Base-by-base conservation (phyloP, 2,888 invertebrate genomes). In the Noctua fimbriata region DNA sequence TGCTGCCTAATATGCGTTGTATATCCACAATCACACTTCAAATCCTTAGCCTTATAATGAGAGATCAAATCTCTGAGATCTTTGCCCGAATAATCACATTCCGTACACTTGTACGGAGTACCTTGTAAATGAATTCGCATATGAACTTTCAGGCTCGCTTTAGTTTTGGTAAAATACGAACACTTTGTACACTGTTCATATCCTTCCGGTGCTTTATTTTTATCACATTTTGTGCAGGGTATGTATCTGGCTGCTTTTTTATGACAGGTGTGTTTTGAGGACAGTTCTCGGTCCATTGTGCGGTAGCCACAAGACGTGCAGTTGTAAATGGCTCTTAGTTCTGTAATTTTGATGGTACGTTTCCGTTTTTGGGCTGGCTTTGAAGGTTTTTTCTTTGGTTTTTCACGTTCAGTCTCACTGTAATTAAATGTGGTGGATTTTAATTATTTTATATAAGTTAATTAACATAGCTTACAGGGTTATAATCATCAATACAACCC, bases 301-400 rank as follows among this genome's bases (percentile, higher is more conserved):
- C 84, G 81, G 71, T 70, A 88, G 0, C 86, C 89, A 0, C 88
- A 88, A 0, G 28, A 10, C 14, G 47, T 86, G 44, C 88, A 88
- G 12, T 89, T 88, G 71, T 87, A 88, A 10, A 88, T 44, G 0
- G 89, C 88, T 69, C 60, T 78, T 3, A 88, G 49, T 74, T 89
- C 75, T 1, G 82, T 87, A 9, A 88, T 88, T 78, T 86, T 87
- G 3, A 89, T n/a, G 3, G 6, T 36, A 0, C 60, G 55, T n/a
- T 75, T 44, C 0, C 41, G 49, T 21, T 63, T 74, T n/a, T 41
- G 21, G 2, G 21, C 7, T 10, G 41, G 69, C 16, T 71, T 78
- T 3, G 21, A 7, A 16, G 18, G 36, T 67, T 28, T 60, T 5
- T 58, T 66, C 58, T 83, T 69, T 69, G 36, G 49, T 1, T 65